These are phyloP conservation scores for Melanotaenia maccullochi DNA, from an alignment of 2,797 vertebrate species.

Conservation along the genomic window DNA sequence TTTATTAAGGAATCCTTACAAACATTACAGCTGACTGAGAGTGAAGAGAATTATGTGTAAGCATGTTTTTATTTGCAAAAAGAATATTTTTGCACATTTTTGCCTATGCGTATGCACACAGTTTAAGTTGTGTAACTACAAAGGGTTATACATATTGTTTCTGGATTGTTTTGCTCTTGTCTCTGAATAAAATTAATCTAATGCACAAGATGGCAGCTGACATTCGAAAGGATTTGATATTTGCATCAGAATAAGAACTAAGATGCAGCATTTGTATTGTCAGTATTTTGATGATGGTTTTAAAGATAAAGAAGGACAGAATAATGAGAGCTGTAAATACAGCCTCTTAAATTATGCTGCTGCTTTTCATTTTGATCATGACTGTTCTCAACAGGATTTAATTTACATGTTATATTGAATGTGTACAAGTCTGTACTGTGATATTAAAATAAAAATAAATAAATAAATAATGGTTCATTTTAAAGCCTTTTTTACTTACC, in stretches of 20 bases:
- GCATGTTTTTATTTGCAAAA: background rate
- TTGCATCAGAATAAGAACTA: constrained; percentile 30
- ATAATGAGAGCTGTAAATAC: background rate
- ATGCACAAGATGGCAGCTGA: background rate
- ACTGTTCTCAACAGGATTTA: background rate
- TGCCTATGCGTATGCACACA: background rate
- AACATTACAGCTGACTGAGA: background rate
- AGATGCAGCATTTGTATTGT: background rate
- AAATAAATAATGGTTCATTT: too few relatives aligned
- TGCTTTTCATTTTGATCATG: background rate
- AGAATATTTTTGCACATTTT: background rate
- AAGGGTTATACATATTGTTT: background rate
- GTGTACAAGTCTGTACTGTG: background rate
- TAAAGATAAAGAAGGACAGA: background rate
- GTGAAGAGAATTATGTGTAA: background rate
- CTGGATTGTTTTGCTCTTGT: background rate
- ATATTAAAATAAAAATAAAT: background rate
- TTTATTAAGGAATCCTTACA: too few relatives aligned
- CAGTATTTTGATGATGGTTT: background rate
- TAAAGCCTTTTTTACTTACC: too few relatives aligned
- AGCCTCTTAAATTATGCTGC: background rate
- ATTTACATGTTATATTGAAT: constrained; percentile 2
- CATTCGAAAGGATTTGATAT: background rate
- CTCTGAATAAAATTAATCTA: background rate
- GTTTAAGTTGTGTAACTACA: background rate